Evolutionary conservation across 1,140 invertebrate species (phyloP), one percentile per base, ranked within the genome.

Genomic region (Drosophila setifemur): DNA sequence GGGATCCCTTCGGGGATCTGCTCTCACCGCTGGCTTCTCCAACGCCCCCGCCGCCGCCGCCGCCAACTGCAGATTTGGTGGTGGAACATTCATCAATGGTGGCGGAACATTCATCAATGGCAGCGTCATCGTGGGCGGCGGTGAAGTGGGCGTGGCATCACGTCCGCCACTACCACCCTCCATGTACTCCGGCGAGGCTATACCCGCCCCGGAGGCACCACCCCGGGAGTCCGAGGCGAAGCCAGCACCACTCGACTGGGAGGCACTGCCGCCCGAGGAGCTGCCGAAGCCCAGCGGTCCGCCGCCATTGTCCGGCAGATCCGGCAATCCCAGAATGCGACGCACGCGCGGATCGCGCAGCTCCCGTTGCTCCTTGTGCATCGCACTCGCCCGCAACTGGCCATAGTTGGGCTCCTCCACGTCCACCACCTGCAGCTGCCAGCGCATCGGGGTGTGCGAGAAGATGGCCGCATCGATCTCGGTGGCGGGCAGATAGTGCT

Each of bases 401-500:
- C 93, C 93, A 73, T 96, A 97, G 78, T 95, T 94, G 0, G 95
- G 94, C 35, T 93, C 91, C 0, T 95, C 94, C 69, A 96, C 94
- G 53, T 94, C 93, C 14, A 96, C 93, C 3, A 93, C 88, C 26
- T 92, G 48, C 18, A 92, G 54, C 16, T 79, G 94, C 91, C 95
- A 97, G 1, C 90, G 69, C 23, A 96, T 93, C 1, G 94, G 94
- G 0, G 93, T 93, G 91, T 97, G 96, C 42, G 94, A 95, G 21
- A 93, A 93, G 23, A 96, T 92, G 7, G 95, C 96, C 4, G 95
- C 96, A 81, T 96, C 94, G 49, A 97, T 96, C 91, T 97, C 96
- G 1, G 93, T 95, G 23, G 96, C 96, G 1, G 96, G 95, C 11
- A 94, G 92, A 70, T 96, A 96, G 55, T 95, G 93, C 9, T 94